These are phyloP conservation scores for Sympetrum striolatum DNA, from an alignment of 2,888 invertebrate genomes.

Conservation along the genomic window DNA sequence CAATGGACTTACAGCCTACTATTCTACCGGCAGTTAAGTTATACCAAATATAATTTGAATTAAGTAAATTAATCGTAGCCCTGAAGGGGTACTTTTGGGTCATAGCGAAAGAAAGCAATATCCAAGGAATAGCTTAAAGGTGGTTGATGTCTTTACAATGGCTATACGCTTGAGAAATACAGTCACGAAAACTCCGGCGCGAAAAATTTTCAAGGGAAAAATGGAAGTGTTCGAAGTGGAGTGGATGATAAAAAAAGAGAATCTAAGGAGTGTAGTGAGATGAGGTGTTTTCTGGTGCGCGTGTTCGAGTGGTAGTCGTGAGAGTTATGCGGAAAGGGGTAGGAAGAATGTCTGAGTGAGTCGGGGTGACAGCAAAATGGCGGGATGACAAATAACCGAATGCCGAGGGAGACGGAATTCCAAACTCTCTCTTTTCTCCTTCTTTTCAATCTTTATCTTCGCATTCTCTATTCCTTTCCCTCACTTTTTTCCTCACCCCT, in stretches of 20 bases:
- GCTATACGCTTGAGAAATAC: no score
- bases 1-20: no score
- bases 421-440: neutral
- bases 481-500: neutral
- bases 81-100: no score
- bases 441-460: neutral
- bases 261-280: neutral
- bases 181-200: no score
- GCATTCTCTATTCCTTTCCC: neutral
- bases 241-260: neutral
- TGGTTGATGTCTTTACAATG: no score
- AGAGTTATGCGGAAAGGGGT: neutral
- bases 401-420: neutral
- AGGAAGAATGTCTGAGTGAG: neutral
- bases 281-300: neutral
- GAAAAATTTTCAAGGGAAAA: no score
- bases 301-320: neutral
- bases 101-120: no score
- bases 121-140: no score
- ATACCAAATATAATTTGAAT: no score
- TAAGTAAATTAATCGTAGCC: no score
- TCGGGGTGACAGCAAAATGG: neutral
- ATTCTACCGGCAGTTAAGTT: no score
- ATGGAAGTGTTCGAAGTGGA: neutral
- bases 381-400: neutral